Base-by-base conservation (phyloP, 2,888 invertebrate genomes). In the Drosophila sordidula region DNA sequence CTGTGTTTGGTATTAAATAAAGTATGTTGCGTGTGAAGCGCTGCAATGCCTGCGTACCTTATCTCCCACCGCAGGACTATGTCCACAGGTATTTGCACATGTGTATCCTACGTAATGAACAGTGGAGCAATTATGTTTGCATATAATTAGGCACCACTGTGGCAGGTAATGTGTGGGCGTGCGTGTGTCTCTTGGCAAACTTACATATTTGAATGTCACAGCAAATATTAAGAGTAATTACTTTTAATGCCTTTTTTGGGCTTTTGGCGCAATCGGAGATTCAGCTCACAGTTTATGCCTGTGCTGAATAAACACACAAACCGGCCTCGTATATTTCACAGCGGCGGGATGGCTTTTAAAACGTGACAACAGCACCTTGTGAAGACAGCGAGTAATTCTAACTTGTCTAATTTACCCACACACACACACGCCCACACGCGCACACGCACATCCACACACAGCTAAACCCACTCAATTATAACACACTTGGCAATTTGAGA, bases 161-260 rank as follows among this genome's bases (percentile, higher is more conserved):
- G 39, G 2, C 18, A 1, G 1, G 2, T 6, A 25, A 9, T 12
- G 14, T 18, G 12, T 51, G 29, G 26, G 42, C 36, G 36, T 9
- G 9, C 22, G 3, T 52, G 41, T 51, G 51, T 34, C 64, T 58
- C 68, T 8, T 2, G 14, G 26, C n/a, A 9, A 16, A 42, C 26
- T 22, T 11, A 44, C 50, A 65, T 66, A 36, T 67, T 69, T 55
- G 58, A 70, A 67, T 62, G 64, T 50, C 54, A 38, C 39, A 45
- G 51, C 39, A 25, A 38, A 58, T 57, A 51, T 66, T 61, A 42
- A 44, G 46, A 54, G 62, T 78, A 81, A 80, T 84, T 74, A 66
- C 32, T 44, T 46, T 83, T 57, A 63, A 34, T 34, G 34, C 12
- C 12, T 45, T 26, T 44, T 29, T 39, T 18, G 2, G 25, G 6